A percentile compares a stretch with the other conserved stretches of the same genome.
These are phyloP conservation scores for Empidonax alnorum DNA, from an alignment of 2,113 vertebrate species.

Conservation along the genomic window DNA sequence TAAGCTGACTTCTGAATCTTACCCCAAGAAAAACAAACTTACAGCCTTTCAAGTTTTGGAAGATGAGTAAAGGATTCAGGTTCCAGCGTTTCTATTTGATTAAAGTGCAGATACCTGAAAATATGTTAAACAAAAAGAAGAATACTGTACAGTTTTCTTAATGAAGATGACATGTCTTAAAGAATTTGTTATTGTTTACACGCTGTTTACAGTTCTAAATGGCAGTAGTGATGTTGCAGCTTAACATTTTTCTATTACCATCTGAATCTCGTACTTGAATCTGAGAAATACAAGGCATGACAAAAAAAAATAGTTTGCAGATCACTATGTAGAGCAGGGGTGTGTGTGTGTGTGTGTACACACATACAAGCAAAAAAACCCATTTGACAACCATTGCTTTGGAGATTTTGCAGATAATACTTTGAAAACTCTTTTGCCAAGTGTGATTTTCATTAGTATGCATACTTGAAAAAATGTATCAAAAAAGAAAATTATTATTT, in stretches of 20 bases:
- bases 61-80: constrained; percentile 93
- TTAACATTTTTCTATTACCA: not conserved
- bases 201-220: not conserved
- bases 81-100: constrained; percentile 96
- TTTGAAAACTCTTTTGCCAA: not conserved
- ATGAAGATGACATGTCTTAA: not conserved
- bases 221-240: not conserved
- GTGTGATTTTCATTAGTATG: not conserved
- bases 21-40: constrained; percentile 74
- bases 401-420: not conserved
- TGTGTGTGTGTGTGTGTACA: too few relatives aligned
- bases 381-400: not conserved
- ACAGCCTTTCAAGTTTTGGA: constrained; percentile 97
- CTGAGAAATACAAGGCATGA: not conserved
- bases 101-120: constrained; percentile 97
- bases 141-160: not conserved
- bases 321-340: not conserved
- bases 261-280: not conserved
- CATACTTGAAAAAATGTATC: not conserved
- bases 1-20: constrained; percentile 4
- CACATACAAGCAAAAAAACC: not conserved
- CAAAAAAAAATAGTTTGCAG: not conserved
- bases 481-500: not conserved
- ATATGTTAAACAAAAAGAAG: constrained; percentile 22
- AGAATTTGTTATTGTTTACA: not conserved